These are phyloP conservation scores for Listrodromus nycthemerus DNA, from an alignment of 2,888 invertebrate species.

Conservation along the genomic window DNA sequence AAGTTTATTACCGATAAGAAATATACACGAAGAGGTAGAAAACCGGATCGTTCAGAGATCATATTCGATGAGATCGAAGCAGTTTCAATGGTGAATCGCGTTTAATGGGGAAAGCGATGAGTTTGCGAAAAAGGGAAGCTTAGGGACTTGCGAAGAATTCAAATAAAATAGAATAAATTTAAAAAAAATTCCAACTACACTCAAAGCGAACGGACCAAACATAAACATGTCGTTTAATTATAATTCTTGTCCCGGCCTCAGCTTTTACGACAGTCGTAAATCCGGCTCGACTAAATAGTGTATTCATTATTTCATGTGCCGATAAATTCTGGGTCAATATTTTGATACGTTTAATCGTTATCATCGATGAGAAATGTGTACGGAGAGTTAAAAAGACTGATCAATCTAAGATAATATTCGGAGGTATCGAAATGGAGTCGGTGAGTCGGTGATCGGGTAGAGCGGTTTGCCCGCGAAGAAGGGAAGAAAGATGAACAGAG, in stretches of 20 bases:
- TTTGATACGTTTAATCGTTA: neutral
- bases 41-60: conserved; percentile 6
- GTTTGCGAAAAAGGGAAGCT: neutral
- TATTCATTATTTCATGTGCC: neutral
- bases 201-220: neutral
- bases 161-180: neutral
- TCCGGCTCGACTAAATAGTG: neutral
- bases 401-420: neutral
- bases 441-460: neutral
- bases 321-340: neutral
- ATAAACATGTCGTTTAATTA: neutral
- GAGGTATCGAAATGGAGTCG: neutral
- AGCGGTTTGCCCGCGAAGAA: neutral
- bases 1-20: neutral
- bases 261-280: neutral
- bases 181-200: neutral
- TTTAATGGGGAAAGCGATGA: neutral
- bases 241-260: neutral
- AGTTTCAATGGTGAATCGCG: neutral
- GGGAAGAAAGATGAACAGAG: neutral
- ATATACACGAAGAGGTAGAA: neutral
- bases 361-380: conserved; percentile 2
- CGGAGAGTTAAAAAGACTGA: neutral
- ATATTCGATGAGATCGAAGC: neutral
- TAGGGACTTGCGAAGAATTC: neutral